These are phyloP conservation scores for Philaethria dido DNA, from an alignment of 2,888 invertebrate species.

Conservation along the genomic window DNA sequence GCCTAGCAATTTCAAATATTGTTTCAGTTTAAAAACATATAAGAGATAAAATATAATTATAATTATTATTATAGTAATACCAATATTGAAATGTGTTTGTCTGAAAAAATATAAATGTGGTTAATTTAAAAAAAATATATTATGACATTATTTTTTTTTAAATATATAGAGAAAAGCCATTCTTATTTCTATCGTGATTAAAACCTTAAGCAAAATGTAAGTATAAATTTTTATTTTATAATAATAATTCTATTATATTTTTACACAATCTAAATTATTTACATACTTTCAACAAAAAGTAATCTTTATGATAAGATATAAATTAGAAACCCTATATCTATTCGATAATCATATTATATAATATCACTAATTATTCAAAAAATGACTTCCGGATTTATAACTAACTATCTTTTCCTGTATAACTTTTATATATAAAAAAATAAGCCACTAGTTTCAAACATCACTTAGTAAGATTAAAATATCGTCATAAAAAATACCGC, in stretches of 20 bases:
- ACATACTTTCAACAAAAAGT: background rate
- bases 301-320: no score
- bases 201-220: background rate
- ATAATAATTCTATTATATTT: no score
- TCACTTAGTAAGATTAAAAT: background rate
- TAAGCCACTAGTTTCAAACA: background rate
- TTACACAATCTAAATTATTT: no score
- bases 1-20: slow-evolving; percentile 6
- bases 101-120: no score
- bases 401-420: no score
- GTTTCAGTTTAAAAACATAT: background rate
- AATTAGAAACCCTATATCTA: no score
- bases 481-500: background rate
- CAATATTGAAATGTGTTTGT: background rate
- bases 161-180: background rate
- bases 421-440: background rate
- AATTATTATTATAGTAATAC: background rate
- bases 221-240: background rate
- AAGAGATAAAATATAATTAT: background rate
- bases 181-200: background rate
- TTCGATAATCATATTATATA: slow-evolving; percentile 7
- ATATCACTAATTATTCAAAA: background rate
- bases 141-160: background rate
- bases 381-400: no score
- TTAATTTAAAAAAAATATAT: background rate